phyloP scores from a whole-genome alignment of 2,797 vertebrate species.

The Parauchenoglanis punctatus region DNA sequence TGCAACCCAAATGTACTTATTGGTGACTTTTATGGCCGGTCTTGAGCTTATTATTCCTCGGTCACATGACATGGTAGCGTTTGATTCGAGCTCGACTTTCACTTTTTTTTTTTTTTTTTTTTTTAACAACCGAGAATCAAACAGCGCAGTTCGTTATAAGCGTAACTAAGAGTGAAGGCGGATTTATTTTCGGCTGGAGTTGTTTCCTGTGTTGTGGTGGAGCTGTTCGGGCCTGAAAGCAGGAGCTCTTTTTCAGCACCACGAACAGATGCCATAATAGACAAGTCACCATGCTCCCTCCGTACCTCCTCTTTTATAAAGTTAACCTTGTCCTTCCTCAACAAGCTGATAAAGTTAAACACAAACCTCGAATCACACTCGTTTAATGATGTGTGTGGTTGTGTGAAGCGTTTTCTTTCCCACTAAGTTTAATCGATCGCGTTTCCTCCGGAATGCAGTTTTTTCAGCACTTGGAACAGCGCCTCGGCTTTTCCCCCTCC shows the following conservation, averaged over 20 bases:
- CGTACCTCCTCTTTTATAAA: constrained; percentile 36
- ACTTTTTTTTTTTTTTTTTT: constrained; percentile 48
- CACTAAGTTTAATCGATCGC: constrained; percentile 62
- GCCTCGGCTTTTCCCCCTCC: constrained; percentile 49
- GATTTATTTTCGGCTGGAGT: background rate
- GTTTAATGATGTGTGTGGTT: background rate
- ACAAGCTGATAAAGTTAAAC: constrained; percentile 8
- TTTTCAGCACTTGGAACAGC: constrained; percentile 76
- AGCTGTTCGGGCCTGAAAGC: constrained; percentile 57
- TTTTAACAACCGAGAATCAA: constrained; percentile 48
- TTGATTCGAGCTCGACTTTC: constrained; percentile 80
- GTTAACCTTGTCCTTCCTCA: constrained; percentile 29
- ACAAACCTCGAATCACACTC: background rate
- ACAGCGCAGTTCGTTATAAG: constrained; percentile 20
- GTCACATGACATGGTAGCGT: constrained; percentile 79
- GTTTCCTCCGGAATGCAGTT: constrained; percentile 76
- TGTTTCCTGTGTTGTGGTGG: background rate
- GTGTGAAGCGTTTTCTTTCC: constrained; percentile 21
- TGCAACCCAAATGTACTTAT: constrained; percentile 55
- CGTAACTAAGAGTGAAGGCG: constrained; percentile 53
- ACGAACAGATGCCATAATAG: constrained; percentile 76
- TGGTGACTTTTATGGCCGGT: constrained; percentile 72
- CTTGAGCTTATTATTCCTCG: constrained; percentile 61
- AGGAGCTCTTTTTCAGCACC: constrained; percentile 79
- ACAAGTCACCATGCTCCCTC: constrained; percentile 52